Conservation (phyloP, 2,888 invertebrate genomes). For the Eupithecia tripunctaria region DNA sequence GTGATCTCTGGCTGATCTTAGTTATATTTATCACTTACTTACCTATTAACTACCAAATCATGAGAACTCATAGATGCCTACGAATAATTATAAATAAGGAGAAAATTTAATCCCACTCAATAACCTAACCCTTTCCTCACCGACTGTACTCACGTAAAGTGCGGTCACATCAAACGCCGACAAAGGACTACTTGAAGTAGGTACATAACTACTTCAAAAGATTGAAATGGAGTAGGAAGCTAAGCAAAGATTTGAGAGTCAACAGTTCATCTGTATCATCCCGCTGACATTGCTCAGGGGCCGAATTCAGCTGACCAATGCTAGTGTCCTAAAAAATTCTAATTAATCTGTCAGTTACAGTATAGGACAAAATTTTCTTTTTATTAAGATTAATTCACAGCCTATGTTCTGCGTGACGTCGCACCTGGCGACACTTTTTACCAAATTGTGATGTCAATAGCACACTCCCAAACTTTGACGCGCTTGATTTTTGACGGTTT, state of each 20-base stretch:
- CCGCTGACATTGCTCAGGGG: neutral
- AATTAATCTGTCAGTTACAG: no score
- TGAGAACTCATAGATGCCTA: neutral
- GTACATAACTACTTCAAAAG: constrained; percentile 25
- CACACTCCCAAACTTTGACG: no score
- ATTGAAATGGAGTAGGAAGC: constrained; percentile 29
- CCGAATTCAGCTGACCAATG: neutral
- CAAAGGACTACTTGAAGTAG: constrained; percentile 30
- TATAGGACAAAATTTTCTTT: no score
- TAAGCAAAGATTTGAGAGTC: constrained; percentile 24
- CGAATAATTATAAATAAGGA: neutral
- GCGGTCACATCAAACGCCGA: constrained; percentile 35
- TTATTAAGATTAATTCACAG: no score
- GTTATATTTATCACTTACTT: no score
- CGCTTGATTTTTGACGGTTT: no score
- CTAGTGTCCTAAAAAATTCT: no score
- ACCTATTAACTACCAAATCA: neutral
- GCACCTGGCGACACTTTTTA: no score
- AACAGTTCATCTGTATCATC: neutral
- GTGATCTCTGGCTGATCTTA: no score
- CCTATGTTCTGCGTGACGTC: no score
- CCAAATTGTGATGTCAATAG: no score
- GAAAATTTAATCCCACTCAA: neutral
- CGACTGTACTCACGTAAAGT: constrained; percentile 30
- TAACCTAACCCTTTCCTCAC: neutral